phyloP scores from a whole-genome alignment of 2,797 vertebrate genomes.

The Apogon talboti region DNA sequence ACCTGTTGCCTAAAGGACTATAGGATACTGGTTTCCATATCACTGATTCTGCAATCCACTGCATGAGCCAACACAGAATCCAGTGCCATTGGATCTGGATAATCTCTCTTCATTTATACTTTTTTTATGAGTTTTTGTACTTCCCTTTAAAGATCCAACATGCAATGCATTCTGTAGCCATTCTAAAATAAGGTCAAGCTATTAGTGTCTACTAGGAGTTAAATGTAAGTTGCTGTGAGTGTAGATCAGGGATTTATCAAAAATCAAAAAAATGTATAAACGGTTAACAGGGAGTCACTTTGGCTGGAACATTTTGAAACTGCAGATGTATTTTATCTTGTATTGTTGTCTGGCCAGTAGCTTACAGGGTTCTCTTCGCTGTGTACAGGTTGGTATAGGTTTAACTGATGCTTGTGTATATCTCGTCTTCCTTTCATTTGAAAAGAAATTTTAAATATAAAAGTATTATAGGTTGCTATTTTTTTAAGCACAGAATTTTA shows the following conservation, averaged over 20 bases:
- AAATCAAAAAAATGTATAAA: constrained; percentile 60
- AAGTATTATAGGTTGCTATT: constrained; percentile 93
- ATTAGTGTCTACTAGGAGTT: constrained; percentile 58
- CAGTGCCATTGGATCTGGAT: constrained; percentile 55
- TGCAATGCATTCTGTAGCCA: constrained; percentile 77
- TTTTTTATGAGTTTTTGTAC: constrained; percentile 77
- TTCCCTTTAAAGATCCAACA: constrained; percentile 76
- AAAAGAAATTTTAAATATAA: constrained; percentile 91
- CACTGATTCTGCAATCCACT: constrained; percentile 67
- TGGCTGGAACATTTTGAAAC: constrained; percentile 71
- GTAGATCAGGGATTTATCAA: constrained; percentile 78
- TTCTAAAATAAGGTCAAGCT: constrained; percentile 65
- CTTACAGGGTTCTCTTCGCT: constrained; percentile 81
- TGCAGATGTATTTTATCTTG: constrained; percentile 70
- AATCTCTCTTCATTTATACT: constrained; percentile 71
- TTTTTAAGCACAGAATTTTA: constrained; percentile 85
- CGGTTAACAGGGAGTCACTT: constrained; percentile 79
- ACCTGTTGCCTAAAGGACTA: constrained; percentile 63
- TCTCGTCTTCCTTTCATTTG: constrained; percentile 89
- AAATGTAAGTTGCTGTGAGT: constrained; percentile 65
- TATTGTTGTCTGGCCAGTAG: constrained; percentile 82
- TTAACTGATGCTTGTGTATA: constrained; percentile 90
- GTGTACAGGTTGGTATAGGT: constrained; percentile 88
- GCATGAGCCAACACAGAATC: constrained; percentile 74
- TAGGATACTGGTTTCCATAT: constrained; percentile 69